These are phyloP conservation scores for Thaumatotibia leucotreta DNA, from an alignment of 1,140 invertebrate species.

Conservation along the genomic window DNA sequence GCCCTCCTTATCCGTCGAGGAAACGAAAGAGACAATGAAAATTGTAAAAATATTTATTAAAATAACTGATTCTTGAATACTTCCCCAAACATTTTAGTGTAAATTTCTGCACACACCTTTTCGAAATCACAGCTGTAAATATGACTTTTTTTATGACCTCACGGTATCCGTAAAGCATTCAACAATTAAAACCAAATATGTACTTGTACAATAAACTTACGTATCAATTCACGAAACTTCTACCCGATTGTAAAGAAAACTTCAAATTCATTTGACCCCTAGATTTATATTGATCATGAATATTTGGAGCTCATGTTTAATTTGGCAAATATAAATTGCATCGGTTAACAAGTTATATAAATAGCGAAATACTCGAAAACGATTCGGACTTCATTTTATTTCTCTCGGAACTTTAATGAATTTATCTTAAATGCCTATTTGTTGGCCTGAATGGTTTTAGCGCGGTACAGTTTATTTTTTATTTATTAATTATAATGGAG, in stretches of 20 bases:
- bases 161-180: conserved; percentile 23
- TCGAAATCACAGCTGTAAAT: neutral
- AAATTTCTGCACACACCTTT: neutral
- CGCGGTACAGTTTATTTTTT: neutral
- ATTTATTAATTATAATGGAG: neutral
- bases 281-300: too few species aligned
- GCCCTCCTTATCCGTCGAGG: too few species aligned
- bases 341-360: neutral
- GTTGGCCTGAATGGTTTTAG: neutral
- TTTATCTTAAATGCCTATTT: neutral
- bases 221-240: neutral
- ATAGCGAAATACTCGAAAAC: conserved; percentile 19
- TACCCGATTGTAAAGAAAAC: too few species aligned
- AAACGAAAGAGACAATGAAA: too few species aligned
- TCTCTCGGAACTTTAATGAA: neutral
- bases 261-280: too few species aligned
- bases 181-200: conserved; percentile 24
- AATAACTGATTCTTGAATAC: too few species aligned
- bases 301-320: neutral
- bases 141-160: neutral
- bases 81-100: too few species aligned
- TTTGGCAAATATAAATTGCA: neutral
- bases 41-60: too few species aligned
- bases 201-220: conserved; percentile 18
- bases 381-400: conserved; percentile 29